Evolutionary conservation across 2,113 vertebrate species (phyloP).

Genomic region (Buteo buteo): DNA sequence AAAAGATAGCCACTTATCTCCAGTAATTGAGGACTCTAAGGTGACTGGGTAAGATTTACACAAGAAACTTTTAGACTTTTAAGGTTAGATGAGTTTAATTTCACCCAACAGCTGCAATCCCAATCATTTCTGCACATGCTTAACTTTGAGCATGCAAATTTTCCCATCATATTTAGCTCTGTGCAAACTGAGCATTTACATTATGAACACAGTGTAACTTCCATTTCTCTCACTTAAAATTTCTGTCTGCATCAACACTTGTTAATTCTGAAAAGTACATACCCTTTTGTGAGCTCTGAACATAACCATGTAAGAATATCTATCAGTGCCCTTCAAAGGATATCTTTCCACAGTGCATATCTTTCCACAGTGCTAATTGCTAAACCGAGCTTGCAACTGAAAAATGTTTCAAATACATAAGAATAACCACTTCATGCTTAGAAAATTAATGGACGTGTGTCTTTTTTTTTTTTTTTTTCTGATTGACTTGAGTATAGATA

Average conservation of each 20-base stretch:
- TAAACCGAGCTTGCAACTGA: background rate
- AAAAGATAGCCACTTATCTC: background rate
- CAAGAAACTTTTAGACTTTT: background rate
- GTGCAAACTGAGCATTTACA: background rate
- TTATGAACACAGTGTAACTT: background rate
- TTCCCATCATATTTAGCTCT: background rate
- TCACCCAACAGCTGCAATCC: background rate
- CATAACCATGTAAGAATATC: background rate
- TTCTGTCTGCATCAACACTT: background rate
- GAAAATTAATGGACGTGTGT: background rate
- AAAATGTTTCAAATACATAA: background rate
- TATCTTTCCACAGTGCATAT: background rate
- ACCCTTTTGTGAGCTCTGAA: background rate
- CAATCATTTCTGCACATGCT: background rate
- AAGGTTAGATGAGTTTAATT: background rate
- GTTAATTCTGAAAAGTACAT: slow-evolving; percentile 8
- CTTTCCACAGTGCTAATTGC: slow-evolving; percentile 1
- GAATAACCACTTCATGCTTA: background rate
- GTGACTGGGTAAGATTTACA: background rate
- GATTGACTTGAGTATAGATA: background rate
- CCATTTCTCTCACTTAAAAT: background rate
- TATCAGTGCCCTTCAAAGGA: slow-evolving; percentile 21
- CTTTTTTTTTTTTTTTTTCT: background rate
- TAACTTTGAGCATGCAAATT: background rate
- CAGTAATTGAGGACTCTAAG: background rate